Conservation (phyloP, 1,140 invertebrate species). For the Zaprionus lachaisei region DNA sequence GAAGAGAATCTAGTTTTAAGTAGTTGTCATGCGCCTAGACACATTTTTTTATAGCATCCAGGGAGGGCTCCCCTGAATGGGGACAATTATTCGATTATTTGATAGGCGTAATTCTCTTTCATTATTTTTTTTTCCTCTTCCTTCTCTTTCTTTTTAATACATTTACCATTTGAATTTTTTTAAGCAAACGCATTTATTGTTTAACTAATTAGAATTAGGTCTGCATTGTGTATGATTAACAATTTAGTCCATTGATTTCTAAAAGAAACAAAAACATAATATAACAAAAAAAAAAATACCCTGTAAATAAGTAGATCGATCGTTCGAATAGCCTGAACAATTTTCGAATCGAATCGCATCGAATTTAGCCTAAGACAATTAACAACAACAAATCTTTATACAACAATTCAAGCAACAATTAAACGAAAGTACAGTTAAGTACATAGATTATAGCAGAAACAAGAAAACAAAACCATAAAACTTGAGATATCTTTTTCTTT, state of each 20-base stretch:
- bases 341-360: constrained; percentile 24
- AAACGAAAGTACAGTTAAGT: constrained; percentile 40
- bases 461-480: constrained; percentile 3
- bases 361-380: constrained; percentile 35
- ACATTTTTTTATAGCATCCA: constrained; percentile 24
- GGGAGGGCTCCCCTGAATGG: neutral
- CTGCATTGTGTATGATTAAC: constrained; percentile 30
- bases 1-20: constrained; percentile 48
- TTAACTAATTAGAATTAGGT: constrained; percentile 43
- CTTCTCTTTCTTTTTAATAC: neutral
- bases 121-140: constrained; percentile 10
- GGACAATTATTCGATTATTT: constrained; percentile 19
- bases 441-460: constrained; percentile 22
- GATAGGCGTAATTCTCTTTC: neutral
- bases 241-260: constrained; percentile 62
- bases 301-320: constrained; percentile 60
- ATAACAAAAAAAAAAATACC: constrained; percentile 54
- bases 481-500: constrained; percentile 3
- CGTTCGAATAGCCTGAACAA: constrained; percentile 39
- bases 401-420: constrained; percentile 30
- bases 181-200: constrained; percentile 68
- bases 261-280: constrained; percentile 71
- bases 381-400: constrained; percentile 31
- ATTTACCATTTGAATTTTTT: constrained; percentile 21
- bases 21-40: constrained; percentile 35